Evolutionary conservation across 92 coral and sea anemone genomes (phyloP).

Genomic region (Heliopora coerulea): DNA sequence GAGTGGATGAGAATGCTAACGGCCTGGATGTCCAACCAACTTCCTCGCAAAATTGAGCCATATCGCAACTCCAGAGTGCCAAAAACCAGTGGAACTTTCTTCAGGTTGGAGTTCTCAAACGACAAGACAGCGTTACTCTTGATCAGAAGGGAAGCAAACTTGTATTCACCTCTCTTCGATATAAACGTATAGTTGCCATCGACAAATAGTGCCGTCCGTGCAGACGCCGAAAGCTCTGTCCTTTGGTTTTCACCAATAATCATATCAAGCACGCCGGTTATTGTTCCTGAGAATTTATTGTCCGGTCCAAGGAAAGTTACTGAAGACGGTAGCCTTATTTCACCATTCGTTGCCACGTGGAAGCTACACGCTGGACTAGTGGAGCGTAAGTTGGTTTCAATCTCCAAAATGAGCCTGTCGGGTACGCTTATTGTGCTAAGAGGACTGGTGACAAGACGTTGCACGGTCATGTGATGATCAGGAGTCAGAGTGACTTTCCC

Average conservation of each 20-base stretch:
- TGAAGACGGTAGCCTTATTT: slow-evolving; percentile 80
- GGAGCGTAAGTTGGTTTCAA: slow-evolving; percentile 64
- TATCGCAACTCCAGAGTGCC: slow-evolving; percentile 81
- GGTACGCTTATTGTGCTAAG: slow-evolving; percentile 70
- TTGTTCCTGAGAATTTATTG: slow-evolving; percentile 78
- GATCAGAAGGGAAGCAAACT: slow-evolving; percentile 73
- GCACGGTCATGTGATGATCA: slow-evolving; percentile 65
- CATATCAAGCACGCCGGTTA: slow-evolving; percentile 93
- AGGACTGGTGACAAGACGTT: slow-evolving; percentile 65
- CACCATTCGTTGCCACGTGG: slow-evolving; percentile 77
- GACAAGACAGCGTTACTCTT: slow-evolving; percentile 77
- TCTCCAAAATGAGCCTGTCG: slow-evolving; percentile 68
- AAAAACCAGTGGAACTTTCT: slow-evolving; percentile 73
- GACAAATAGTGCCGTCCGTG: slow-evolving; percentile 88
- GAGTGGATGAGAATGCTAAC: slow-evolving; percentile 66
- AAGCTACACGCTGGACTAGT: slow-evolving; percentile 79
- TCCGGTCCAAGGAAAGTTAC: slow-evolving; percentile 81
- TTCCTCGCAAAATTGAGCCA: slow-evolving; percentile 80
- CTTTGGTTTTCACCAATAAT: slow-evolving; percentile 76
- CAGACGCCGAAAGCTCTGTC: slow-evolving; percentile 72
- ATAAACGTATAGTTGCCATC: slow-evolving; percentile 92
- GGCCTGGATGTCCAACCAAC: slow-evolving; percentile 81
- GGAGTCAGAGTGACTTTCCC: slow-evolving; percentile 72
- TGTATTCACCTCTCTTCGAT: slow-evolving; percentile 84
- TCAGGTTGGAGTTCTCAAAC: slow-evolving; percentile 73